phyloP scores from a whole-genome alignment of 2,888 invertebrate genomes.

The Mystacides longicornis region DNA sequence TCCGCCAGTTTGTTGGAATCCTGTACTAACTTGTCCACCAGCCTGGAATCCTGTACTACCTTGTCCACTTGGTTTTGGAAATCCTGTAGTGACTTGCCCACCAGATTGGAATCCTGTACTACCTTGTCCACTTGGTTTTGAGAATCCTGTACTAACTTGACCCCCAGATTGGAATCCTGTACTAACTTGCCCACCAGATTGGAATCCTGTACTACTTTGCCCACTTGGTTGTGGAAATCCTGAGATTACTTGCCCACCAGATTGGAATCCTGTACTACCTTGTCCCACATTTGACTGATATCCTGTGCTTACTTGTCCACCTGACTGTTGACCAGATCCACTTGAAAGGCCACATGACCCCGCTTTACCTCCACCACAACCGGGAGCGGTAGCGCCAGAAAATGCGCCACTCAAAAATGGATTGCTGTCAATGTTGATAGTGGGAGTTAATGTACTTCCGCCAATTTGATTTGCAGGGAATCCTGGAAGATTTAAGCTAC shows the following conservation, averaged over 20 bases:
- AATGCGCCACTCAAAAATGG: slow-evolving; percentile 31
- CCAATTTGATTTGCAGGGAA: slow-evolving; percentile 4
- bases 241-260: background rate
- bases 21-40: too few relatives aligned
- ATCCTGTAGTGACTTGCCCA: background rate
- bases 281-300: background rate
- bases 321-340: background rate
- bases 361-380: slow-evolving; percentile 17
- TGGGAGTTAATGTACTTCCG: background rate
- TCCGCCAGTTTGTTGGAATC: background rate
- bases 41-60: too few relatives aligned
- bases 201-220: slow-evolving; percentile 34
- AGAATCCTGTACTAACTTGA: too few relatives aligned
- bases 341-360: slow-evolving; percentile 16
- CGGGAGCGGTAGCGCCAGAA: slow-evolving; percentile 20
- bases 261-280: background rate
- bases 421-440: slow-evolving; percentile 29
- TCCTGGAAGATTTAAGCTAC: slow-evolving; percentile 29
- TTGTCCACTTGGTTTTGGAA: slow-evolving; percentile 4
- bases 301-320: background rate
- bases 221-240: background rate
- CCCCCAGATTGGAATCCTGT: background rate
- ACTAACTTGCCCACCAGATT: slow-evolving; percentile 30
- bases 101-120: slow-evolving; percentile 38
- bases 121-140: too few relatives aligned